Evolutionary conservation across 2,797 vertebrate species (phyloP).

Genomic region (Syndactyla subalaris): DNA sequence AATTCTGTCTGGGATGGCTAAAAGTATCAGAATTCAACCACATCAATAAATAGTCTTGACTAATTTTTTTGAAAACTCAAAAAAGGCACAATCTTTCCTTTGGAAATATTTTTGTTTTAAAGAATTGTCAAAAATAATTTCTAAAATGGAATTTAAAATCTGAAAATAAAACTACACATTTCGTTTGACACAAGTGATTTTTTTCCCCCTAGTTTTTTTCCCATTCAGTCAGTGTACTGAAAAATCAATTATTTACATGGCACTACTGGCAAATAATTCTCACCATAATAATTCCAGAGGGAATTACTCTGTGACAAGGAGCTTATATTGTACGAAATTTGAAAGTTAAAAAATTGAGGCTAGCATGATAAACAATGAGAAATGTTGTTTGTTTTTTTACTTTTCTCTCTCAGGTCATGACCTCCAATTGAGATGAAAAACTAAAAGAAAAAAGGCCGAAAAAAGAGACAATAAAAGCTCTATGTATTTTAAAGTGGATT

Average conservation of each 20-base stretch:
- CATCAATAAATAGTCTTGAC: background rate
- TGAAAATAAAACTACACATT: background rate
- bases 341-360: background rate
- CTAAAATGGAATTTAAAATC: background rate
- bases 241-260: conserved; percentile 6
- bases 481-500: background rate
- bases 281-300: conserved; percentile 8
- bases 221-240: background rate
- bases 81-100: background rate
- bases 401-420: background rate
- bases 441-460: background rate
- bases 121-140: background rate
- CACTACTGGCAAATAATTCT: conserved; percentile 15
- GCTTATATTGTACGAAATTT: background rate
- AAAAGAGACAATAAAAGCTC: background rate
- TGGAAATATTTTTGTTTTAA: background rate
- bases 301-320: conserved; percentile 28
- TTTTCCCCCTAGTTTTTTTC: background rate
- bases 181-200: background rate
- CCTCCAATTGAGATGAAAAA: background rate
- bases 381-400: background rate
- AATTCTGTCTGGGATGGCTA: background rate
- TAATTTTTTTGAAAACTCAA: background rate
- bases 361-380: background rate
- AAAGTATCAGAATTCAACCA: background rate